Percentiles rank a stretch among this genome's conserved stretches.
phyloP scores from a whole-genome alignment of 1,140 invertebrate species.

The Meloidogyne floridensis region DNA sequence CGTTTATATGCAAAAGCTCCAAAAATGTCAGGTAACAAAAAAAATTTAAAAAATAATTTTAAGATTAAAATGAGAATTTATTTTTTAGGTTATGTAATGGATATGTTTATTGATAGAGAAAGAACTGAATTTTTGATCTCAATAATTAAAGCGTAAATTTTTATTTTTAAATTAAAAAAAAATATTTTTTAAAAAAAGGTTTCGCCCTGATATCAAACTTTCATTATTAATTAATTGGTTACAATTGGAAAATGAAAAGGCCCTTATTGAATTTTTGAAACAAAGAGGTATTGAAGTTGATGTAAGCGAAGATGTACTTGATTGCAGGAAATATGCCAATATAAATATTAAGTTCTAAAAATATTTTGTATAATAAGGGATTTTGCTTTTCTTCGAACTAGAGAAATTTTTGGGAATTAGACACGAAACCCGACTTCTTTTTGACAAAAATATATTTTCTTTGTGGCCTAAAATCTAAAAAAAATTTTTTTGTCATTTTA shows the following conservation, averaged over 20 bases:
- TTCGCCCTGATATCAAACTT: conserved; percentile 84
- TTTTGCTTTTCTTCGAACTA: not conserved
- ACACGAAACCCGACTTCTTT: too few species aligned
- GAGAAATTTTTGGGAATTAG: too few species aligned
- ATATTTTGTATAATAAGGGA: not conserved
- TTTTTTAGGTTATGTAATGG: conserved; percentile 77
- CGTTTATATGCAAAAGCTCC: conserved; percentile 81
- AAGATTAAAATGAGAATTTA: not conserved
- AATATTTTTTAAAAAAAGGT: conserved; percentile 71
- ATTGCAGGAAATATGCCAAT: conserved; percentile 37
- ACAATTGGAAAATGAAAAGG: conserved; percentile 46
- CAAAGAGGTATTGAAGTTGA: conserved; percentile 28
- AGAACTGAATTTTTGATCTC: conserved; percentile 84
- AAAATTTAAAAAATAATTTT: not conserved
- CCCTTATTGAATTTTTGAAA: conserved; percentile 19
- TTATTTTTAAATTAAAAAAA: conserved; percentile 21
- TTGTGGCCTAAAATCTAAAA: too few species aligned
- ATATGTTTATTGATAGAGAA: conserved; percentile 92
- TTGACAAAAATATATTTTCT: too few species aligned
- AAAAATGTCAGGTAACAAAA: conserved; percentile 80
- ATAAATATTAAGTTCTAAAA: not conserved
- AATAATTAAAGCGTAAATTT: conserved; percentile 86
- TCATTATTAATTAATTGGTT: conserved; percentile 67
- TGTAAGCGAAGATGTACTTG: conserved; percentile 29
- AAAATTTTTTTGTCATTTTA: too few species aligned